These are phyloP conservation scores for Panulirus ornatus DNA, from an alignment of 1,140 invertebrate species.

Conservation along the genomic window DNA sequence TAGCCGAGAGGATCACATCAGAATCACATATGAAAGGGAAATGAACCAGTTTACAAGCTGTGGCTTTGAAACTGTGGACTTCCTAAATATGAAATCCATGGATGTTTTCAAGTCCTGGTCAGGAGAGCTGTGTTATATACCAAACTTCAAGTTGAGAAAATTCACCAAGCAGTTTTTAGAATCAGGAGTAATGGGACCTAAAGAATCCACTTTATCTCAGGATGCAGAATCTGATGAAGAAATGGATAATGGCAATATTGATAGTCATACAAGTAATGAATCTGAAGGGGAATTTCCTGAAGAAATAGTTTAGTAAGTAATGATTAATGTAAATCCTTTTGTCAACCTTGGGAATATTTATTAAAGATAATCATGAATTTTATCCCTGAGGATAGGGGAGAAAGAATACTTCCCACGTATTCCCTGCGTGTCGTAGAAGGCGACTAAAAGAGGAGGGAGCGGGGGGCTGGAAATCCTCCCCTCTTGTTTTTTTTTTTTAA, in stretches of 20 bases:
- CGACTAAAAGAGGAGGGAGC: no score
- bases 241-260: neutral
- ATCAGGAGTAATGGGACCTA: neutral
- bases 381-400: no score
- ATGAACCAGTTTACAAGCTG: conserved; percentile 34
- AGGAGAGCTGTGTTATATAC: conserved; percentile 42
- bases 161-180: conserved; percentile 45
- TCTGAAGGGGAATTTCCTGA: conserved; percentile 3
- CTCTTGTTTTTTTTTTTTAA: no score
- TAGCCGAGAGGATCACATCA: conserved; percentile 48
- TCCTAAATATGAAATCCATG: conserved; percentile 40
- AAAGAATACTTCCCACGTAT: no score
- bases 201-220: neutral
- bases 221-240: conserved; percentile 1
- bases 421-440: no score
- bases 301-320: neutral
- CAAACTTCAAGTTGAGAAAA: conserved; percentile 46
- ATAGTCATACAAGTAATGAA: neutral
- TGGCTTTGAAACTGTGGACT: conserved; percentile 63
- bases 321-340: no score
- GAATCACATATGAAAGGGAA: conserved; percentile 46
- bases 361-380: no score
- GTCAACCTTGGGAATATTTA: no score
- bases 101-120: conserved; percentile 54
- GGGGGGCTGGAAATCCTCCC: no score